These are phyloP conservation scores for Chesias legatella DNA, from an alignment of 2,888 invertebrate species.

Conservation along the genomic window DNA sequence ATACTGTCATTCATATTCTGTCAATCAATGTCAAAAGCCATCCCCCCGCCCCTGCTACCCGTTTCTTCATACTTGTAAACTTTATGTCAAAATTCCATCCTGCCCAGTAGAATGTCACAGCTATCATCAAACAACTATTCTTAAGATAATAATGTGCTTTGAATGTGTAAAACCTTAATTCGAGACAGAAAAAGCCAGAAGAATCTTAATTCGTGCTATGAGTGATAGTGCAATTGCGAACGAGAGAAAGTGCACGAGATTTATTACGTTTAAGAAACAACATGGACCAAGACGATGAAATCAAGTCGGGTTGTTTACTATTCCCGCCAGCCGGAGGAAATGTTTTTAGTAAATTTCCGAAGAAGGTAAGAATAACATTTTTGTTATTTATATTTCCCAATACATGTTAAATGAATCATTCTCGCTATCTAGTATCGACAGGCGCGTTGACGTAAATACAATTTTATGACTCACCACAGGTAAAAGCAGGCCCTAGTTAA, in stretches of 20 bases:
- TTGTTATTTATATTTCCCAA: neutral
- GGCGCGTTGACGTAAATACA: constrained; percentile 27
- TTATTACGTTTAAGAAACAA: constrained; percentile 33
- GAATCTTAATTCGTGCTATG: constrained; percentile 37
- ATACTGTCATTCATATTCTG: too few relatives aligned
- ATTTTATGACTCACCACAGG: constrained; percentile 34
- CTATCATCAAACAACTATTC: too few relatives aligned
- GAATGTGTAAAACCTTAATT: too few relatives aligned
- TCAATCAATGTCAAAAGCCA: too few relatives aligned
- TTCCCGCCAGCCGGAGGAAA: constrained; percentile 84
- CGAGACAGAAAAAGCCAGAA: too few relatives aligned
- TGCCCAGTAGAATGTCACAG: too few relatives aligned
- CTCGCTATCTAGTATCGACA: constrained; percentile 13
- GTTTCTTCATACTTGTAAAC: too few relatives aligned
- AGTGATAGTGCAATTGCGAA: neutral
- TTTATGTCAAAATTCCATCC: too few relatives aligned
- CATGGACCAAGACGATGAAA: constrained; percentile 88
- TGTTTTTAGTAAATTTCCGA: constrained; percentile 87
- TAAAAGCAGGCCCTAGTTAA: constrained; percentile 24
- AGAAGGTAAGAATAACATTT: constrained; percentile 77
- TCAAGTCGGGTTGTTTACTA: constrained; percentile 87
- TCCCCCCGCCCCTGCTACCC: too few relatives aligned
- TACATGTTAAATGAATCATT: constrained; percentile 7
- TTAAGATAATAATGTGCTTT: too few relatives aligned
- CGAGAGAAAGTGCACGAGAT: constrained; percentile 16